phyloP scores from a whole-genome alignment of 1,140 invertebrate genomes.

The Coenobita brevimanus region DNA sequence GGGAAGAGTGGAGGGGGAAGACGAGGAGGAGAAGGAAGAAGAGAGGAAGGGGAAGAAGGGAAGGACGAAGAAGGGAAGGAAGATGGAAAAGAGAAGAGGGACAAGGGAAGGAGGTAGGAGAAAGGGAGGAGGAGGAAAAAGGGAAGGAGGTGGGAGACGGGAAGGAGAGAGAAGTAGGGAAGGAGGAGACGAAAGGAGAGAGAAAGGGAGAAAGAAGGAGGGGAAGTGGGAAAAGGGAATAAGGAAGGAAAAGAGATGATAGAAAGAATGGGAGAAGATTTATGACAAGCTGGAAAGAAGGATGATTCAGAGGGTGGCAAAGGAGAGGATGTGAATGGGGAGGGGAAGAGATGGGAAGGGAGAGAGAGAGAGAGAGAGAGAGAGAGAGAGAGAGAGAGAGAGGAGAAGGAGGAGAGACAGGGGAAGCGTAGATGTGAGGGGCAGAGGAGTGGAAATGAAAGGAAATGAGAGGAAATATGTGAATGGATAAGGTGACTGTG shows the following conservation, averaged over 20 bases:
- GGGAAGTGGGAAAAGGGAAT: neutral
- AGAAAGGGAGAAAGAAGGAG: neutral
- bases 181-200: neutral
- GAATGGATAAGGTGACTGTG: neutral
- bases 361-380: neutral
- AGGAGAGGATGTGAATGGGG: neutral
- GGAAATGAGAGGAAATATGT: neutral
- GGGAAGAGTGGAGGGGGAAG: neutral
- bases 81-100: neutral
- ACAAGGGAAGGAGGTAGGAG: neutral
- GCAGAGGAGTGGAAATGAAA: neutral
- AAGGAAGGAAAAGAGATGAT: neutral
- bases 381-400: neutral
- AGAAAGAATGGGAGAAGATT: neutral
- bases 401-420: neutral
- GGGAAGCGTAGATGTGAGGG: neutral
- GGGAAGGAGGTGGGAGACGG: neutral
- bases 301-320: neutral
- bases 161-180: neutral
- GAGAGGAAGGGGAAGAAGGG: neutral
- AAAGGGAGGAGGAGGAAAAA: slow-evolving; percentile 3
- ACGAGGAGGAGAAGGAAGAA: neutral
- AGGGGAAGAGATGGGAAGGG: neutral
- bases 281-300: neutral
- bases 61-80: neutral